Percentiles rank a stretch among this genome's conserved stretches.
Conservation (phyloP, 2,888 invertebrate genomes). For the Metopia argyrocephala region DNA sequence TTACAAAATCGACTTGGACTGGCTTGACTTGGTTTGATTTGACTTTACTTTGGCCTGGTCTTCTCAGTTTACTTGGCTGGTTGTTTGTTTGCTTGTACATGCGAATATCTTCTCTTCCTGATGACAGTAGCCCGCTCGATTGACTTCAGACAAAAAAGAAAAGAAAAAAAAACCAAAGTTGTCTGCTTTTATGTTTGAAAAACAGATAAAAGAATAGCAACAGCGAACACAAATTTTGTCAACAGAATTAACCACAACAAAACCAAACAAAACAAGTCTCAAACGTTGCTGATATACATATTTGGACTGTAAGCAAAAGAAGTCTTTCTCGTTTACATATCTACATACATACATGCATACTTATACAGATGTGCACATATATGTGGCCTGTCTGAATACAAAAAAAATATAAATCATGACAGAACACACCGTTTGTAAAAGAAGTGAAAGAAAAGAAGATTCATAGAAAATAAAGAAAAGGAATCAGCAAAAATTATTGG, state of each 20-base stretch:
- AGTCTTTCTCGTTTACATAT: constrained; percentile 8
- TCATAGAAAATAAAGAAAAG: constrained; percentile 35
- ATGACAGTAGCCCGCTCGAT: constrained; percentile 13
- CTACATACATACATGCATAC: no score
- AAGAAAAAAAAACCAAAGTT: neutral
- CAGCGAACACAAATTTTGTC: constrained; percentile 24
- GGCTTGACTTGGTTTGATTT: constrained; percentile 35
- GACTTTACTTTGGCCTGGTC: constrained; percentile 18
- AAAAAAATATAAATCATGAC: constrained; percentile 18
- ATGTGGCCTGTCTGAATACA: constrained; percentile 4
- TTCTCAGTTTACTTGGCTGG: neutral
- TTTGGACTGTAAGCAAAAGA: no score
- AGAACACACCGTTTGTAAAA: constrained; percentile 19
- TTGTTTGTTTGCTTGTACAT: neutral
- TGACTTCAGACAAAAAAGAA: neutral
- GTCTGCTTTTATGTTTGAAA: constrained; percentile 25
- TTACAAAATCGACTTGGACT: neutral
- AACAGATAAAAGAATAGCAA: neutral
- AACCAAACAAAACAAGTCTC: constrained; percentile 22
- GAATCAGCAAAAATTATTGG: constrained; percentile 32
- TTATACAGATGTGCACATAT: neutral
- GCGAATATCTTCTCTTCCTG: constrained; percentile 26
- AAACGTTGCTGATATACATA: constrained; percentile 28
- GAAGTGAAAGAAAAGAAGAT: constrained; percentile 22
- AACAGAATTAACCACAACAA: constrained; percentile 40